These are phyloP conservation scores for Palloptera scutellata DNA, from an alignment of 2,888 invertebrate genomes.

Conservation along the genomic window DNA sequence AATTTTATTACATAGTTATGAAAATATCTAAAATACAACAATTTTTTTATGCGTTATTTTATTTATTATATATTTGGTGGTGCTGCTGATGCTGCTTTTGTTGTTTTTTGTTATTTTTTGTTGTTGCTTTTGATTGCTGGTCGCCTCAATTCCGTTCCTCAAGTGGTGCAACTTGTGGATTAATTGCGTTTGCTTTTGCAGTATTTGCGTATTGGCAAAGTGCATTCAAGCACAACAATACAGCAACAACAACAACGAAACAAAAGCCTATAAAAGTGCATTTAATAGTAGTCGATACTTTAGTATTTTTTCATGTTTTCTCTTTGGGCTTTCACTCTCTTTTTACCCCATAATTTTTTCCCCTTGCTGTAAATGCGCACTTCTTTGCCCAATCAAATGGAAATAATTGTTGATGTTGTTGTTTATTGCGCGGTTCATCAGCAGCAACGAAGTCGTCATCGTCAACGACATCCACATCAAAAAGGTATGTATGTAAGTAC, in stretches of 20 bases:
- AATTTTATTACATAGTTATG: no score
- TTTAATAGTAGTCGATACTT: conserved; percentile 16
- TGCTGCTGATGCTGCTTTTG: background rate
- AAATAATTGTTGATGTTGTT: conserved; percentile 49
- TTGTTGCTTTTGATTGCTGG: conserved; percentile 6
- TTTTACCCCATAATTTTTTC: no score
- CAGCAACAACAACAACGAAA: background rate
- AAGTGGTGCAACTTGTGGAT: conserved; percentile 20
- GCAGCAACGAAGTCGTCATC: conserved; percentile 25
- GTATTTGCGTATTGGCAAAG: conserved; percentile 9
- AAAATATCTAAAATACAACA: background rate
- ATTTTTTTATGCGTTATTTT: background rate
- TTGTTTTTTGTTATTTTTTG: background rate
- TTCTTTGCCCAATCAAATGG: conserved; percentile 60
- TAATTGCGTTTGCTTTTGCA: conserved; percentile 8
- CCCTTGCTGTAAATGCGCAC: conserved; percentile 41
- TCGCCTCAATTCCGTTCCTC: background rate
- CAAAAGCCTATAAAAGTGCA: background rate
- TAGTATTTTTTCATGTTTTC: conserved; percentile 26
- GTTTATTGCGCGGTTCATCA: conserved; percentile 22
- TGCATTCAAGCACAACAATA: conserved; percentile 9
- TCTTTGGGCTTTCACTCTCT: background rate
- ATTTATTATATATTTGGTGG: no score
- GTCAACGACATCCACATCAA: no score
- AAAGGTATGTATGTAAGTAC: no score